Conservation (phyloP, 2,113 vertebrate genomes). For the Sorex fumeus region DNA sequence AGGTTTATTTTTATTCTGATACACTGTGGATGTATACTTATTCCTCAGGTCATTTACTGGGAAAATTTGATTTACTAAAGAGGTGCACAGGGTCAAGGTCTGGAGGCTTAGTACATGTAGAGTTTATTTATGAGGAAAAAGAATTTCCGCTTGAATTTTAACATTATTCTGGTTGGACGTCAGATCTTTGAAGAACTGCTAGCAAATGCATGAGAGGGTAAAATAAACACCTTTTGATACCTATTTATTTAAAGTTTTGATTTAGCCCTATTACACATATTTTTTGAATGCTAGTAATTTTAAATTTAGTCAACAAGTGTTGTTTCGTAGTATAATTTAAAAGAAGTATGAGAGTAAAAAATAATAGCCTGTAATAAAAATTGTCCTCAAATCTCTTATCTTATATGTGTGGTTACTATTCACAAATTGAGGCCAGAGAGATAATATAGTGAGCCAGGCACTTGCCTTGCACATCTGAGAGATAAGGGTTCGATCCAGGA, state of each 20-base stretch:
- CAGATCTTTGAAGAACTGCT: conserved; percentile 47
- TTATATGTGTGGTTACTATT: neutral
- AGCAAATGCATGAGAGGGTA: neutral
- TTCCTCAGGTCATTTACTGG: neutral
- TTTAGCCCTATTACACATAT: too few species aligned
- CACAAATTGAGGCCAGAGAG: too few species aligned
- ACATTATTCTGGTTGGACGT: neutral
- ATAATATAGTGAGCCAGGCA: too few species aligned
- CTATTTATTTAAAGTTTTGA: conserved; percentile 10
- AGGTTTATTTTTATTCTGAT: conserved; percentile 64
- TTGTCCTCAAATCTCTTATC: neutral
- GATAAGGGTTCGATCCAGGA: too few species aligned
- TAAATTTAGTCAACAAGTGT: neutral
- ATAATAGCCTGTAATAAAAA: neutral
- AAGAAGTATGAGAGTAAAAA: neutral
- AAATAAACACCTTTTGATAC: neutral
- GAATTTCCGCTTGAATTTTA: conserved; percentile 55
- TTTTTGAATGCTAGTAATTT: conserved; percentile 14
- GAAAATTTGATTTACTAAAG: neutral
- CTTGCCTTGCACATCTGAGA: too few species aligned
- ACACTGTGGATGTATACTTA: neutral
- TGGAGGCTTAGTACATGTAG: conserved; percentile 8
- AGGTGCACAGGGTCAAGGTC: neutral
- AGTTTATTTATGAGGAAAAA: conserved; percentile 63
- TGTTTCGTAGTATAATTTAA: neutral